Conservation (phyloP, 2,113 vertebrate species). For the Onychostruthus taczanowskii region DNA sequence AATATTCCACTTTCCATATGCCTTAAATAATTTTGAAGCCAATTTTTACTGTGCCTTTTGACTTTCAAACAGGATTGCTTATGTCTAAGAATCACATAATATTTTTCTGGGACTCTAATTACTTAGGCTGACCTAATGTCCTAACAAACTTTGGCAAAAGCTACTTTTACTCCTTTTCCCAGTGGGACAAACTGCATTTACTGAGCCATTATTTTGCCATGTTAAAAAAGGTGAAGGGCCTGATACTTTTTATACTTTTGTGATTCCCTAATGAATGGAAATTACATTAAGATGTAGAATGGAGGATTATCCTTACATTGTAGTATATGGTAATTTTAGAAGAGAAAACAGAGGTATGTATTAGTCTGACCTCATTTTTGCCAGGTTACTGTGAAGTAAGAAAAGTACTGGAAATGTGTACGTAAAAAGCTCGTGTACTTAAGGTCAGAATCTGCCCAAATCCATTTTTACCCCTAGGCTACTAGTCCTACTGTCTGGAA, state of each 20-base stretch:
- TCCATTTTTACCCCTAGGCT: not conserved
- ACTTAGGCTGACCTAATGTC: not conserved
- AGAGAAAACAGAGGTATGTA: not conserved
- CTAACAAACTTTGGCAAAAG: not conserved
- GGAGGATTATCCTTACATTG: not conserved
- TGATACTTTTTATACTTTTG: not conserved
- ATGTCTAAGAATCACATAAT: not conserved
- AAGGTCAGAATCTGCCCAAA: slow-evolving; percentile 14
- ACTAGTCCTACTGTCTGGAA: slow-evolving; percentile 45
- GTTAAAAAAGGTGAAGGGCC: not conserved
- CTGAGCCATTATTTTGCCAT: not conserved
- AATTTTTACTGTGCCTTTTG: not conserved
- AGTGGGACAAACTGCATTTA: not conserved
- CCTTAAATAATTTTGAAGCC: not conserved
- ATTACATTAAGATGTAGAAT: not conserved
- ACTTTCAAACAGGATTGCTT: not conserved
- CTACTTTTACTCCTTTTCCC: not conserved
- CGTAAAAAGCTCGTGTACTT: not conserved
- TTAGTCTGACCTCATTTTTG: not conserved
- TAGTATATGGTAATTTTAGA: not conserved
- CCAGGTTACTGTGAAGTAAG: not conserved
- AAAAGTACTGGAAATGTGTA: not conserved
- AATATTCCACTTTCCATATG: not conserved
- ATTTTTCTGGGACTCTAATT: not conserved
- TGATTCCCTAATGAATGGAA: not conserved